Evolutionary conservation across 2,888 invertebrate genomes (phyloP).

Genomic region (Caenorhabditis sp.): DNA sequence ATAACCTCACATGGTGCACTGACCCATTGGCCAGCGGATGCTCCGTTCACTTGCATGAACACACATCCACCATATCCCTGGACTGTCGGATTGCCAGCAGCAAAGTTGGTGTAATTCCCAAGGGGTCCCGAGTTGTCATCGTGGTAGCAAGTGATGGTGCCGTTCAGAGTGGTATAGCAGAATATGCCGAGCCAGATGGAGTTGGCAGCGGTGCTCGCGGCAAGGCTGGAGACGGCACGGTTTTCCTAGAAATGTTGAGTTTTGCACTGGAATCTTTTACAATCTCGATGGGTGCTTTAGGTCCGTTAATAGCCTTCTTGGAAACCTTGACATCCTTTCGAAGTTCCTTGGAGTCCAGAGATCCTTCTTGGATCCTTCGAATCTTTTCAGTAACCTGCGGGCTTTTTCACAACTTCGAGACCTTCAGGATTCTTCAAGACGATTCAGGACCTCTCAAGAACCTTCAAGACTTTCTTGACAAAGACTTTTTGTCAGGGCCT

Average conservation of each 20-base stretch:
- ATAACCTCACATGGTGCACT: constrained; percentile 23
- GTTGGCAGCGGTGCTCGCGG: constrained; percentile 13
- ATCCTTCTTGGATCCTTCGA: no score
- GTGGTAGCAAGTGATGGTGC: constrained; percentile 14
- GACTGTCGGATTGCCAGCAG: background rate
- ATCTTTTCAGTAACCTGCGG: no score
- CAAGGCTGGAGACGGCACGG: background rate
- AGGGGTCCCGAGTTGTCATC: constrained; percentile 23
- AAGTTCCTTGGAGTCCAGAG: no score
- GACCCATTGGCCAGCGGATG: constrained; percentile 3
- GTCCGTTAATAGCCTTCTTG: no score
- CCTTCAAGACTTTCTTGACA: no score
- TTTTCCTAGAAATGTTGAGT: constrained; percentile 18
- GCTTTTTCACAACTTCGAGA: no score
- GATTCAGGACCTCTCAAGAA: no score
- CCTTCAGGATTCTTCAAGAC: no score
- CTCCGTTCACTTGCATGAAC: background rate
- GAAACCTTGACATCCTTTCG: no score
- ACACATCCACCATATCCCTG: constrained; percentile 15
- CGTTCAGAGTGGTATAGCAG: constrained; percentile 19
- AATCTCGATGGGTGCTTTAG: no score
- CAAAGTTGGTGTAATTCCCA: constrained; percentile 15
- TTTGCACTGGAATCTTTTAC: no score
- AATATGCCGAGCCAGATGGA: constrained; percentile 28
- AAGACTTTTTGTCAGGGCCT: no score